Conservation (phyloP, 2,113 vertebrate genomes). For the Chinchilla lanigera region DNA sequence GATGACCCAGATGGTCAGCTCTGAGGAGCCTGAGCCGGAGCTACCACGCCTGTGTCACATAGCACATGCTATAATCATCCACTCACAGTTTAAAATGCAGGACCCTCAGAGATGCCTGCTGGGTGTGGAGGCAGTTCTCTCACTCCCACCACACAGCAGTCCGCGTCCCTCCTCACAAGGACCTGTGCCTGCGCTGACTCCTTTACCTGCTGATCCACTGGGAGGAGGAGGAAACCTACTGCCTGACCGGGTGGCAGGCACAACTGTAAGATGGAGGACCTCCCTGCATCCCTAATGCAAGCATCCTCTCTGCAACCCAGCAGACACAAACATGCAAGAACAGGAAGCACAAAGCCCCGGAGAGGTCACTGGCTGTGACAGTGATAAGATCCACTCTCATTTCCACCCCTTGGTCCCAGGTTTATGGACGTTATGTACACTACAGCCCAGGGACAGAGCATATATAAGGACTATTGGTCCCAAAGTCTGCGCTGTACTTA, state of each 20-base stretch:
- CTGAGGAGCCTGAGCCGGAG: neutral
- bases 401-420: neutral
- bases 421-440: accelerated
- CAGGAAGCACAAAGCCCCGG: neutral
- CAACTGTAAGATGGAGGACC: neutral
- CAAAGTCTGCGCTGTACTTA: neutral
- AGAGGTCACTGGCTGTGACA: neutral
- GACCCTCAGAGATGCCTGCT: neutral
- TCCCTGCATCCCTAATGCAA: too few relatives aligned
- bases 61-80: neutral
- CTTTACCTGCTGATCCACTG: neutral
- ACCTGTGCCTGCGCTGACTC: neutral
- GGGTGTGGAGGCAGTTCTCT: neutral
- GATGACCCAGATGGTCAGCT: neutral
- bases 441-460: neutral
- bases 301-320: neutral
- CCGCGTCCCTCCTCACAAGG: neutral
- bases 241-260: neutral
- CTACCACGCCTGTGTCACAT: neutral
- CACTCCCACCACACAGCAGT: neutral
- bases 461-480: neutral
- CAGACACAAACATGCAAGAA: neutral
- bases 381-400: neutral
- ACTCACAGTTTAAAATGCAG: neutral
- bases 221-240: neutral